Conservation (phyloP, 2,797 vertebrate species). For the Anguilla obscura region DNA sequence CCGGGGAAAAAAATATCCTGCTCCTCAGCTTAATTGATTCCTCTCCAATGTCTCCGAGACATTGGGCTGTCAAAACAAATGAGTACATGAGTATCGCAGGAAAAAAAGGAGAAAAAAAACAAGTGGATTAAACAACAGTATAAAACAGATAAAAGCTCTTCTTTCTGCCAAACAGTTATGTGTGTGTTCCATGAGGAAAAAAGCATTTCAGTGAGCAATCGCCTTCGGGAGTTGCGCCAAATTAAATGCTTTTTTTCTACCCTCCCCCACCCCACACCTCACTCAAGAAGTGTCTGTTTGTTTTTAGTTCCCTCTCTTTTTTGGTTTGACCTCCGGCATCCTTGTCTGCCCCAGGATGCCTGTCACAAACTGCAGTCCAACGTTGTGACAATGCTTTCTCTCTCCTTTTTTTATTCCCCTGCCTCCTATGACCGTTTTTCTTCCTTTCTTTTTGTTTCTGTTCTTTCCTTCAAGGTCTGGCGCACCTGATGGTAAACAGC, state of each 20-base stretch:
- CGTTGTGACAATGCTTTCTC: conserved; percentile 80
- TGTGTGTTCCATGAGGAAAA: conserved; percentile 83
- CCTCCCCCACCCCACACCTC: conserved; percentile 70
- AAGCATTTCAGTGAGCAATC: conserved; percentile 83
- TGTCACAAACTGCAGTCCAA: conserved; percentile 88
- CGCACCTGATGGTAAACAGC: conserved; percentile 97
- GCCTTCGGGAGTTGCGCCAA: conserved; percentile 69
- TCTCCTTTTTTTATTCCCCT: conserved; percentile 73
- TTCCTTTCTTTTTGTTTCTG: conserved; percentile 80
- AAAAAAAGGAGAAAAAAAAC: conserved; percentile 18
- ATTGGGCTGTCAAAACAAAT: background rate
- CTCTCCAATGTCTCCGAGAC: background rate
- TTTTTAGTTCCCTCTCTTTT: conserved; percentile 64
- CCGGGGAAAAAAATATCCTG: background rate
- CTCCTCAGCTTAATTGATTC: background rate
- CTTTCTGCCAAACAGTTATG: conserved; percentile 77
- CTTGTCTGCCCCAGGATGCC: conserved; percentile 81
- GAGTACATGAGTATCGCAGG: background rate
- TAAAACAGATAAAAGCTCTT: conserved; percentile 46
- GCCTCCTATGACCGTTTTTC: conserved; percentile 84
- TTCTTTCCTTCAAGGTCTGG: conserved; percentile 94
- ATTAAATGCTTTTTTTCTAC: conserved; percentile 82
- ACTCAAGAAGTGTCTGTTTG: conserved; percentile 75
- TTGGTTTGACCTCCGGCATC: conserved; percentile 81
- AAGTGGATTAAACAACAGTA: background rate